Evolutionary conservation across 2,888 invertebrate species (phyloP).

Genomic region (Alcis repandata): DNA sequence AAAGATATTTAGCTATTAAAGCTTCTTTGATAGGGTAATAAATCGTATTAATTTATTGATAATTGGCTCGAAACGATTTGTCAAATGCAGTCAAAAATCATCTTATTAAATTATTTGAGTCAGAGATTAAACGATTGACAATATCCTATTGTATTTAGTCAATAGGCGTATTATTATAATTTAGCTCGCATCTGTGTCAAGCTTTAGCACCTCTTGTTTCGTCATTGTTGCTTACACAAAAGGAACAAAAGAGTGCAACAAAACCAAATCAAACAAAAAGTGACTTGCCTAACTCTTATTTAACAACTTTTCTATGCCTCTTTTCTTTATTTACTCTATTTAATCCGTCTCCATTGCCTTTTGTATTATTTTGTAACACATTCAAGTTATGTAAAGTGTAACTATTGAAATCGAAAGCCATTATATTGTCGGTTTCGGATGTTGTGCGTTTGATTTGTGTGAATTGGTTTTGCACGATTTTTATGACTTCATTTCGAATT

Average conservation of each 20-base stretch:
- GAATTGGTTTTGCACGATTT: conserved; percentile 13
- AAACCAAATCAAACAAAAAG: conserved; percentile 16
- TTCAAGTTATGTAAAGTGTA: conserved; percentile 35
- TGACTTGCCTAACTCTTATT: conserved; percentile 38
- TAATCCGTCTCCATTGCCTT: conserved; percentile 27
- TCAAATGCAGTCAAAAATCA: not conserved
- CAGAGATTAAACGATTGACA: not conserved
- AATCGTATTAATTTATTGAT: not conserved
- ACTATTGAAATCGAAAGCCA: conserved; percentile 43
- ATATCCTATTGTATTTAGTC: not conserved
- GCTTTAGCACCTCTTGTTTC: conserved; percentile 2
- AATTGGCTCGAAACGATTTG: not conserved
- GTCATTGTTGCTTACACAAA: conserved; percentile 7
- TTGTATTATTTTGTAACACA: conserved; percentile 30
- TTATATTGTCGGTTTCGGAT: conserved; percentile 23
- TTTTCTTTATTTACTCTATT: conserved; percentile 20
- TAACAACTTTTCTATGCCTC: conserved; percentile 30
- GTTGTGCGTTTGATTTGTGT: conserved; percentile 23
- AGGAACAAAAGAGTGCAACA: conserved; percentile 6
- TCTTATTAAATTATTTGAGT: not conserved
- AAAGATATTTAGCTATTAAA: too few species aligned
- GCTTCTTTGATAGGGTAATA: too few species aligned
- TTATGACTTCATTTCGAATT: conserved; percentile 1
- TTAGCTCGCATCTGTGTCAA: not conserved
- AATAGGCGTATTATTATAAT: not conserved